phyloP scores from a whole-genome alignment of 1,140 invertebrate species.

The Penaeus indicus region DNA sequence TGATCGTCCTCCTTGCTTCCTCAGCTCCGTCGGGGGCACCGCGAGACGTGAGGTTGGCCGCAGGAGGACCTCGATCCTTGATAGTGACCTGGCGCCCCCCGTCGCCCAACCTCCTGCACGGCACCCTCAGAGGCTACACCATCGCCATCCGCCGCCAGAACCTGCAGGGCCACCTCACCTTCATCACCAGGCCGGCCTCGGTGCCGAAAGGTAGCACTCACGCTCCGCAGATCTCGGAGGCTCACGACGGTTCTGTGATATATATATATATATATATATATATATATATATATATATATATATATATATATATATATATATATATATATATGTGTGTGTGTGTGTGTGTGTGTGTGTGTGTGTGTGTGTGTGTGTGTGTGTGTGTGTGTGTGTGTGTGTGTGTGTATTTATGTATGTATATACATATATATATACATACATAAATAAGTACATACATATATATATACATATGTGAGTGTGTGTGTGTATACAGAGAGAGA shows the following conservation, averaged over 20 bases:
- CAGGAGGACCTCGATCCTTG: slow-evolving; percentile 34
- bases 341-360: too few species aligned
- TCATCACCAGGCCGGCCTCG: slow-evolving; percentile 39
- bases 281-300: too few species aligned
- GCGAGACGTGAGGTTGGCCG: slow-evolving; percentile 28
- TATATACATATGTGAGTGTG: neutral
- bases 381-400: neutral
- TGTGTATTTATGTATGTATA: neutral
- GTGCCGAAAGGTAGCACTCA: slow-evolving; percentile 31
- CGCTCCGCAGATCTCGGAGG: too few species aligned
- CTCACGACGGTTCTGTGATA: too few species aligned
- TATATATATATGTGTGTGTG: too few species aligned
- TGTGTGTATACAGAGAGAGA: too few species aligned
- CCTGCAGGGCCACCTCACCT: slow-evolving; percentile 47
- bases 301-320: too few species aligned
- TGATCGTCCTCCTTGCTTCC: neutral
- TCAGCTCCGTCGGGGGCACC: slow-evolving; percentile 49
- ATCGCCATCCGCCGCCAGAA: slow-evolving; percentile 52
- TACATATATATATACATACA: neutral
- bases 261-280: too few species aligned
- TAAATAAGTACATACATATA: neutral
- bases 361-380: too few species aligned
- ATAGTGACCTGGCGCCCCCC: slow-evolving; percentile 49
- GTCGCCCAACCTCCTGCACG: slow-evolving; percentile 16
- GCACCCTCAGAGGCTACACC: slow-evolving; percentile 46